Evolutionary conservation across 1,140 invertebrate genomes (phyloP).

Genomic region (Cydia amplana): DNA sequence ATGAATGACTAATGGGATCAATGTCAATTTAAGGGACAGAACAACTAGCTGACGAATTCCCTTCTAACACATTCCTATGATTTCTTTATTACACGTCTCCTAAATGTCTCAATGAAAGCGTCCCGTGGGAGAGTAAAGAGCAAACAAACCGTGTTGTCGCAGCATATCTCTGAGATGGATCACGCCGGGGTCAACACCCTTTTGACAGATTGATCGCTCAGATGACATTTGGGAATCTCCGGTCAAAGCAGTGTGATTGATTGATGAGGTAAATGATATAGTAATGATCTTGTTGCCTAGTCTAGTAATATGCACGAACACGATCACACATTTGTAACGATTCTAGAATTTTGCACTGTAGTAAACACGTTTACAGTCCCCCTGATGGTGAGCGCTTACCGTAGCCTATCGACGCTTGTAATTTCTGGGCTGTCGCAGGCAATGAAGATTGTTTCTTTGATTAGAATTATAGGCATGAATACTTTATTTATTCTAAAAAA

Average conservation of each 20-base stretch:
- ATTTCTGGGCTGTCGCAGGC: no score
- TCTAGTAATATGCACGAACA: neutral
- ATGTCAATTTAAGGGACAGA: no score
- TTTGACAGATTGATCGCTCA: constrained; percentile 25
- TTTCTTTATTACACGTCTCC: neutral
- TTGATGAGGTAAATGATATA: constrained; percentile 19
- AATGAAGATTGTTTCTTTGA: no score
- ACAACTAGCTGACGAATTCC: no score
- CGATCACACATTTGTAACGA: neutral
- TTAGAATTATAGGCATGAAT: no score
- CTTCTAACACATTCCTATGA: neutral
- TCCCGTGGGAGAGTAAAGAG: constrained; percentile 46
- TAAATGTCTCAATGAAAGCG: constrained; percentile 15
- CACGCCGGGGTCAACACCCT: constrained; percentile 46
- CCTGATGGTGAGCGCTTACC: no score
- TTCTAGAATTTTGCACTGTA: neutral
- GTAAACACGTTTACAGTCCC: no score
- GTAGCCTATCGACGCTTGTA: no score
- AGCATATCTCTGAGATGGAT: constrained; percentile 54
- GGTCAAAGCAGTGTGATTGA: constrained; percentile 7
- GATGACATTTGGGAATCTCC: constrained; percentile 18
- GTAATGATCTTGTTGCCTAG: neutral
- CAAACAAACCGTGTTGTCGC: constrained; percentile 51
- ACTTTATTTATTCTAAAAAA: no score
- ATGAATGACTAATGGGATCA: neutral